Evolutionary conservation across 2,888 invertebrate species (phyloP).

Genomic region (Drosophila basisetae): DNA sequence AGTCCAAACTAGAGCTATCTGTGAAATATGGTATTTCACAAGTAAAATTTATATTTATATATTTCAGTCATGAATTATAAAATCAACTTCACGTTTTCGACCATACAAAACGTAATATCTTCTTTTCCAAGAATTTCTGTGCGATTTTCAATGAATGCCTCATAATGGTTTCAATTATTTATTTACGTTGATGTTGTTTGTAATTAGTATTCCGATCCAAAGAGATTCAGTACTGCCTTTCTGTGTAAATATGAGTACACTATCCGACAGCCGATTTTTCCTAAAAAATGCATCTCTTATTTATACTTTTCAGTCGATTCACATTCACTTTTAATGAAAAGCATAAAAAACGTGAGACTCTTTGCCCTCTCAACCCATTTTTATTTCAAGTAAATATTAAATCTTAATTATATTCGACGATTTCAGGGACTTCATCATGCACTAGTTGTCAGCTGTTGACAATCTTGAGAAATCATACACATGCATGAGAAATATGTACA

Average conservation of each 20-base stretch:
- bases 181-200: neutral
- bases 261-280: neutral
- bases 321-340: neutral
- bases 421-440: conserved; percentile 37
- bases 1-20: neutral
- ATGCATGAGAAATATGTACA: conserved; percentile 7
- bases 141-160: neutral
- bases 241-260: neutral
- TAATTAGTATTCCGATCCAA: neutral
- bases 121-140: neutral
- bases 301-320: neutral
- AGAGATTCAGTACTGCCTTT: neutral
- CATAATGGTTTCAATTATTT: neutral
- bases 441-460: conserved; percentile 63
- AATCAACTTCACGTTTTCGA: neutral
- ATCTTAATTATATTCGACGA: conserved; percentile 1
- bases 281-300: neutral
- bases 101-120: rapidly evolving
- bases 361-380: neutral
- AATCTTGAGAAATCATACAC: conserved; percentile 68
- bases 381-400: conserved; percentile 3
- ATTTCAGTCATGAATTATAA: neutral
- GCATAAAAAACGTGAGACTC: neutral
- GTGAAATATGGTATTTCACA: neutral
- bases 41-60: neutral